A percentile compares a stretch with the other conserved stretches of the same genome.
Conservation (phyloP, 2,888 invertebrate species). For the Salpingus planirostris region DNA sequence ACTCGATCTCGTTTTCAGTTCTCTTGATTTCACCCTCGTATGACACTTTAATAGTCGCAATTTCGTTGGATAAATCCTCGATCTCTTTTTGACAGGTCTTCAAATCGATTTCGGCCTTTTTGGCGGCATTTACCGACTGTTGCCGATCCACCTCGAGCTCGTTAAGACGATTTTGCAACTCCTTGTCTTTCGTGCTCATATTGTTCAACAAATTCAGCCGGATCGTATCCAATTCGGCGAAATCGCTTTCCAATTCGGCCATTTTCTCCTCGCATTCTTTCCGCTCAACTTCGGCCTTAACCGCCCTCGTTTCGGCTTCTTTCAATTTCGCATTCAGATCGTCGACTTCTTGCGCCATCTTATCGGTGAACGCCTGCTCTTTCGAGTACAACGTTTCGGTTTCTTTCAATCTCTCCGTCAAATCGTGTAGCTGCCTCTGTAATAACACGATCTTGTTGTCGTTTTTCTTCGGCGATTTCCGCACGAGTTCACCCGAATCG, state of each 20-base stretch:
- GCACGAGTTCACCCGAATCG: conserved; percentile 18
- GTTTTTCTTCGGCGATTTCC: not conserved
- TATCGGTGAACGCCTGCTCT: conserved; percentile 6
- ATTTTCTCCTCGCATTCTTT: not conserved
- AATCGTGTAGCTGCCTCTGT: conserved; percentile 40
- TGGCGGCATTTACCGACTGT: conserved; percentile 18
- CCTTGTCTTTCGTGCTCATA: conserved; percentile 20
- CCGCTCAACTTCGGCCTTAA: conserved; percentile 18
- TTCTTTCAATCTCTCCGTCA: conserved; percentile 37
- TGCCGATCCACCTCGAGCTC: conserved; percentile 17
- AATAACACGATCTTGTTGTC: conserved; percentile 10
- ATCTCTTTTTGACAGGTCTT: conserved; percentile 19
- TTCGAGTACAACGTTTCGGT: conserved; percentile 12
- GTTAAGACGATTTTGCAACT: conserved; percentile 25
- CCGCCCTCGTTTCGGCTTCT: conserved; percentile 16
- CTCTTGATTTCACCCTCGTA: conserved; percentile 24
- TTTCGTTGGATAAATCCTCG: conserved; percentile 10
- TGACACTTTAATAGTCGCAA: conserved; percentile 24
- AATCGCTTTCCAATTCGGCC: not conserved
- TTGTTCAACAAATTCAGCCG: not conserved
- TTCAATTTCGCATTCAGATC: conserved; percentile 11
- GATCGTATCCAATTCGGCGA: not conserved
- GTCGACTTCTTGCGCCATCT: conserved; percentile 3
- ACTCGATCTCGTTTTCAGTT: conserved; percentile 24
- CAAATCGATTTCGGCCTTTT: conserved; percentile 21